Evolutionary conservation across 2,888 invertebrate genomes (phyloP).

Genomic region (Calliphora vomitoria): DNA sequence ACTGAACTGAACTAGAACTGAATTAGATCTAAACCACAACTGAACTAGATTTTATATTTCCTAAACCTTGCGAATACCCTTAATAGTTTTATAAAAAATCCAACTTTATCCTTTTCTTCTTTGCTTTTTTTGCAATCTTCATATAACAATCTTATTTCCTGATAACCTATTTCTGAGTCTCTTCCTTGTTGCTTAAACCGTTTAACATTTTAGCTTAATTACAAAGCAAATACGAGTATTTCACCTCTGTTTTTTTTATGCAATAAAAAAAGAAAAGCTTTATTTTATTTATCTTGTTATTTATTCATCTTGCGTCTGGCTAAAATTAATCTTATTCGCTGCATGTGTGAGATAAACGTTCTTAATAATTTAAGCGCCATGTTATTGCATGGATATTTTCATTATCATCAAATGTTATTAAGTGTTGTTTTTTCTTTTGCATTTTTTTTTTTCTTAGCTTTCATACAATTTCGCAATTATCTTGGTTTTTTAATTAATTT

Average conservation of each 20-base stretch:
- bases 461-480: slow-evolving; percentile 48
- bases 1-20: not conserved
- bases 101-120: not conserved
- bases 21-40: not conserved
- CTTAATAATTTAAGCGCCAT: slow-evolving; percentile 71
- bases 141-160: slow-evolving; percentile 31
- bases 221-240: slow-evolving; percentile 17
- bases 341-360: slow-evolving; percentile 66
- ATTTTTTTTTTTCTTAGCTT: slow-evolving; percentile 15
- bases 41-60: not conserved
- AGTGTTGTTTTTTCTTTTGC: slow-evolving; percentile 4
- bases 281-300: slow-evolving; percentile 46
- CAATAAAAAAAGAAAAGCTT: not conserved
- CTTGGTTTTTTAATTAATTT: slow-evolving; percentile 53
- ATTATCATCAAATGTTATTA: slow-evolving; percentile 63
- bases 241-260: not conserved
- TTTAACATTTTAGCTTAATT: slow-evolving; percentile 52
- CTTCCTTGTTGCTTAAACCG: slow-evolving; percentile 30
- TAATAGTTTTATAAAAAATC: not conserved
- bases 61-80: not conserved
- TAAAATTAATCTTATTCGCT: slow-evolving; percentile 68
- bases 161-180: slow-evolving; percentile 30
- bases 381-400: slow-evolving; percentile 68
- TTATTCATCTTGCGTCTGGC: slow-evolving; percentile 61
- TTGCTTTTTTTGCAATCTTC: not conserved